A percentile compares a stretch with the other conserved stretches of the same genome.
Conservation (phyloP, 2,113 vertebrate species). For the Gymnorhina tibicen region DNA sequence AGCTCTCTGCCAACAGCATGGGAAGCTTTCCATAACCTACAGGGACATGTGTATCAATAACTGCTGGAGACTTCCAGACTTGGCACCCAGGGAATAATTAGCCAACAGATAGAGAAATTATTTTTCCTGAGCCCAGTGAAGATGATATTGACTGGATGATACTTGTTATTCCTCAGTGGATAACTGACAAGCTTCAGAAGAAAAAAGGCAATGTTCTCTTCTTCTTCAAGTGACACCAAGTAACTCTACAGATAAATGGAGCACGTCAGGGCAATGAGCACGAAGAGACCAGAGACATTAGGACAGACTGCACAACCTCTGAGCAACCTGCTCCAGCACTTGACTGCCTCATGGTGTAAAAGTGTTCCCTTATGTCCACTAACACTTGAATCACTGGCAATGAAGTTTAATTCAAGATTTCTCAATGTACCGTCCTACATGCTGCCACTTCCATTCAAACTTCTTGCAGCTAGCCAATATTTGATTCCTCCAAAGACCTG, state of each 20-base stretch:
- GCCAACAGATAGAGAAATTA: accelerated
- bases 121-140: not conserved
- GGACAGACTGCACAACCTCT: not conserved
- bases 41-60: not conserved
- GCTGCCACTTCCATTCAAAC: not conserved
- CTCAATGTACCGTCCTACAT: not conserved
- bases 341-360: not conserved
- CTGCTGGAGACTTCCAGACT: not conserved
- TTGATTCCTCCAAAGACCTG: not conserved
- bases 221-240: not conserved
- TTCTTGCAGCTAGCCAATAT: not conserved
- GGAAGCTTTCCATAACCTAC: not conserved
- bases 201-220: not conserved
- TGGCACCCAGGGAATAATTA: not conserved
- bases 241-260: not conserved
- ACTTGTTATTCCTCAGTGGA: not conserved
- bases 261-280: not conserved
- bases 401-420: not conserved
- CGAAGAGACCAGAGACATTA: not conserved
- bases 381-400: not conserved
- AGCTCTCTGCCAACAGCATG: not conserved
- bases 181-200: not conserved
- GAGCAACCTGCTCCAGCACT: not conserved
- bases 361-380: not conserved
- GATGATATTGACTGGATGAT: not conserved